These are phyloP conservation scores for Agraylea sexmaculata DNA, from an alignment of 1,140 invertebrate species.

Conservation along the genomic window DNA sequence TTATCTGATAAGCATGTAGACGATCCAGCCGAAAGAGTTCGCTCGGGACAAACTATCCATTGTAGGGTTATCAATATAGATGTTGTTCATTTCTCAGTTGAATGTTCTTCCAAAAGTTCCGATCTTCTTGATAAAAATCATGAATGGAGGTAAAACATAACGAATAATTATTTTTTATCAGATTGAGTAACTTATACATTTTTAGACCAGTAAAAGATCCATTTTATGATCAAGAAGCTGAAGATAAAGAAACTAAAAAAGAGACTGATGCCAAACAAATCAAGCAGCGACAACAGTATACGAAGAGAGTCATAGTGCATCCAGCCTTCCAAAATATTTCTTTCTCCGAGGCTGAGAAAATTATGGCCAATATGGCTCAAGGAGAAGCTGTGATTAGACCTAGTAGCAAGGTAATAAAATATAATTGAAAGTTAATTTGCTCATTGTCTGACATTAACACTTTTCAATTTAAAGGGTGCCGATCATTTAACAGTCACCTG, in stretches of 20 bases:
- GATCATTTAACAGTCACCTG: conserved; percentile 96
- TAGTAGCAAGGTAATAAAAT: conserved; percentile 67
- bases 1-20: conserved; percentile 88
- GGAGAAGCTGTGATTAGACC: conserved; percentile 94
- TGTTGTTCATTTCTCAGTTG: conserved; percentile 85
- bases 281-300: conserved; percentile 68
- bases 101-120: conserved; percentile 87
- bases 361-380: conserved; percentile 86
- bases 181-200: background rate
- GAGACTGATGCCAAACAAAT: conserved; percentile 74
- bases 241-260: conserved; percentile 66
- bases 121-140: conserved; percentile 86
- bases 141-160: conserved; percentile 62
- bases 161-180: conserved; percentile 11
- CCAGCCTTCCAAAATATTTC: conserved; percentile 95
- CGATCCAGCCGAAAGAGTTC: conserved; percentile 86
- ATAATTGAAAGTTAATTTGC: background rate
- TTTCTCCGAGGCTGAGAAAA: conserved; percentile 82
- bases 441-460: conserved; percentile 9
- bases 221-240: conserved; percentile 83
- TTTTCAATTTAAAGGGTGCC: conserved; percentile 48
- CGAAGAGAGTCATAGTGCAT: conserved; percentile 95
- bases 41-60: conserved; percentile 77
- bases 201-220: conserved; percentile 71
- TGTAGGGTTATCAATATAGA: conserved; percentile 94